Conservation (phyloP, 2,888 invertebrate species). For the Nudaria mundana region DNA sequence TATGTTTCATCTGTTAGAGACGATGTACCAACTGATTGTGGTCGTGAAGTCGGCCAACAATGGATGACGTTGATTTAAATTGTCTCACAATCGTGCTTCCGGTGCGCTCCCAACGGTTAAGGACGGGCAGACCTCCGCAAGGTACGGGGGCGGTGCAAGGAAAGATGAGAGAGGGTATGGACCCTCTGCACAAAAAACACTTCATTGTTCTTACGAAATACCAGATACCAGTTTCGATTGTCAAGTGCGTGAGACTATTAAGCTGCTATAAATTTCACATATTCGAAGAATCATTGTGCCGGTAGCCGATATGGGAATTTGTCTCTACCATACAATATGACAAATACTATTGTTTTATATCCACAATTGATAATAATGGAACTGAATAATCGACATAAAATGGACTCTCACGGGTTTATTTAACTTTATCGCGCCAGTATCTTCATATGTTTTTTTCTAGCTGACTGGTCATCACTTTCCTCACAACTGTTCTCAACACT, state of each 20-base stretch:
- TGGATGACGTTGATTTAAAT: slow-evolving; percentile 65
- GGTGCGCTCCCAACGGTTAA: slow-evolving; percentile 48
- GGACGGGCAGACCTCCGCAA: slow-evolving; percentile 39
- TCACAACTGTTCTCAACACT: slow-evolving; percentile 18
- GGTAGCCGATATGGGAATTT: slow-evolving; percentile 29
- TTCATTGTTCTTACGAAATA: slow-evolving; percentile 32
- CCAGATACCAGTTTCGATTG: slow-evolving; percentile 38
- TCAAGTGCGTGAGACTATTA: slow-evolving; percentile 24
- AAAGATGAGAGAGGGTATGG: slow-evolving; percentile 34
- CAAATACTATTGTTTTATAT: slow-evolving; percentile 19
- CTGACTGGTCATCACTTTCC: slow-evolving; percentile 8
- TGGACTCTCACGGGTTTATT: slow-evolving; percentile 38
- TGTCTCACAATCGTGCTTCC: slow-evolving; percentile 73
- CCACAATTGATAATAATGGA: slow-evolving; percentile 26
- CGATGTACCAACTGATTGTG: slow-evolving; percentile 34
- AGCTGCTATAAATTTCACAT: slow-evolving; percentile 22
- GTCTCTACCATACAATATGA: slow-evolving; percentile 22
- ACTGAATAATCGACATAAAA: slow-evolving; percentile 13
- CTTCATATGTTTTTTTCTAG: slow-evolving; percentile 13
- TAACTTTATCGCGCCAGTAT: slow-evolving; percentile 14
- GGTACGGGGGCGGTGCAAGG: slow-evolving; percentile 27
- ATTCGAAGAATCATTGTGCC: slow-evolving; percentile 24
- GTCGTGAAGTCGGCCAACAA: slow-evolving; percentile 62
- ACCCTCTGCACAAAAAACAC: slow-evolving; percentile 29
- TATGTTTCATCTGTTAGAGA: slow-evolving; percentile 32